Evolutionary conservation across 2,888 invertebrate genomes (phyloP).

Genomic region (Scaptomyza tumidula): DNA sequence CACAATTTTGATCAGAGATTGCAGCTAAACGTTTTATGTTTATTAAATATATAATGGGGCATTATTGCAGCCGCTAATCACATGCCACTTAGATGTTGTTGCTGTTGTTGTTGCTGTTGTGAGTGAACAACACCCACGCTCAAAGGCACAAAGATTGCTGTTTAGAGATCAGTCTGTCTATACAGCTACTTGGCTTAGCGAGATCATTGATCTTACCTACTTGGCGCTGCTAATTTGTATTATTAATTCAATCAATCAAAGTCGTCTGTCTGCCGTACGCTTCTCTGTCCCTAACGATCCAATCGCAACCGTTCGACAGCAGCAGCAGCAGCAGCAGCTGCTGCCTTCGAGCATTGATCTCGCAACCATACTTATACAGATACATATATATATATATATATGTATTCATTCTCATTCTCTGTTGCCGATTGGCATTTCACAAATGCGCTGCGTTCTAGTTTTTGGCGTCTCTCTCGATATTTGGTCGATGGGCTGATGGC

Average conservation of each 20-base stretch:
- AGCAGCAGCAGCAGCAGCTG: conserved; percentile 46
- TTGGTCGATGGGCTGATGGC: conserved; percentile 2
- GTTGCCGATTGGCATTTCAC: conserved; percentile 67
- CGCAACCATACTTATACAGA: conserved; percentile 8
- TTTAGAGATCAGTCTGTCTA: conserved; percentile 10
- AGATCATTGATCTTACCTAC: conserved; percentile 78
- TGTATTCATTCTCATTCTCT: conserved; percentile 10
- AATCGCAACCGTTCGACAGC: conserved; percentile 58
- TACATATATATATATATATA: not conserved
- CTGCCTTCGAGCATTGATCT: conserved; percentile 75
- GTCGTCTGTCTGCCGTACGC: conserved; percentile 10
- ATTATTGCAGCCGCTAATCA: conserved; percentile 5
- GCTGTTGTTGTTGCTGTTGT: conserved; percentile 40
- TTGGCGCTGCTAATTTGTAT: conserved; percentile 77
- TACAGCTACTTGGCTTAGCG: conserved; percentile 34
- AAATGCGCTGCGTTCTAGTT: conserved; percentile 75
- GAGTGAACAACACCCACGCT: conserved; percentile 34
- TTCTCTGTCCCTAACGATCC: conserved; percentile 67
- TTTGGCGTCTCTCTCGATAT: conserved; percentile 40
- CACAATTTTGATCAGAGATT: conserved; percentile 14
- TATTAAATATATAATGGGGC: not conserved
- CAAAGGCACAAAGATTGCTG: conserved; percentile 1
- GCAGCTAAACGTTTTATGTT: conserved; percentile 13
- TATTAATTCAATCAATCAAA: conserved; percentile 81
- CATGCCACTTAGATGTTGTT: conserved; percentile 5